phyloP scores from a whole-genome alignment of 2,888 invertebrate genomes.

The Papilio protenor region DNA sequence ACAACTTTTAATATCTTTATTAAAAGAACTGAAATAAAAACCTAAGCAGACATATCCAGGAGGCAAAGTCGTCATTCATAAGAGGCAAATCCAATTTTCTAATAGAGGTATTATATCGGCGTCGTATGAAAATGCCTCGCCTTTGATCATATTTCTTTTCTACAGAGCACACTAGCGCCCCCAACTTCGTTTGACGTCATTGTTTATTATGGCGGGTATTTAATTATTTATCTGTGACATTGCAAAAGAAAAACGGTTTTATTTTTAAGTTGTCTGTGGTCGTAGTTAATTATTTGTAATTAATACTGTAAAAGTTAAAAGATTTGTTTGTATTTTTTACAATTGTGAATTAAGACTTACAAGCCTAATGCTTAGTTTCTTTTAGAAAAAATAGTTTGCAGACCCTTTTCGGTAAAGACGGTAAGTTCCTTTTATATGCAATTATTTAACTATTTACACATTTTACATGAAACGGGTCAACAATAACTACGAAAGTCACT shows the following conservation, averaged over 20 bases:
- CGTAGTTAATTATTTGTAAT: background rate
- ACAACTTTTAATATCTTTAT: no score
- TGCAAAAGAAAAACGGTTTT: background rate
- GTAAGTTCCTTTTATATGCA: background rate
- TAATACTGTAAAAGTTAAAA: no score
- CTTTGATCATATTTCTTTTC: conserved; percentile 55
- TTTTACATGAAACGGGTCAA: background rate
- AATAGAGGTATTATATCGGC: conserved; percentile 60
- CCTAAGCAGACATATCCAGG: conserved; percentile 36
- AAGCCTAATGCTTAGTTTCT: no score
- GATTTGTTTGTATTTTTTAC: background rate
- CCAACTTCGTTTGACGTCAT: conserved; percentile 33
- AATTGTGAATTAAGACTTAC: background rate
- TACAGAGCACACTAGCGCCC: conserved; percentile 15
- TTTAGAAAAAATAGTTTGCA: background rate
- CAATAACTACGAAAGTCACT: background rate
- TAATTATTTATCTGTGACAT: conserved; percentile 22
- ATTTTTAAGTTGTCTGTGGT: background rate
- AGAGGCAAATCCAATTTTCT: conserved; percentile 66
- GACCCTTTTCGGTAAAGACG: no score
- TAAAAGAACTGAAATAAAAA: background rate
- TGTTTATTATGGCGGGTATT: conserved; percentile 35
- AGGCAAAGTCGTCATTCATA: conserved; percentile 44
- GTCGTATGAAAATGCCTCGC: conserved; percentile 55
- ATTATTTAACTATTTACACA: background rate